These are phyloP conservation scores for Tetheella fluctuosa DNA, from an alignment of 2,888 invertebrate genomes.

Conservation along the genomic window DNA sequence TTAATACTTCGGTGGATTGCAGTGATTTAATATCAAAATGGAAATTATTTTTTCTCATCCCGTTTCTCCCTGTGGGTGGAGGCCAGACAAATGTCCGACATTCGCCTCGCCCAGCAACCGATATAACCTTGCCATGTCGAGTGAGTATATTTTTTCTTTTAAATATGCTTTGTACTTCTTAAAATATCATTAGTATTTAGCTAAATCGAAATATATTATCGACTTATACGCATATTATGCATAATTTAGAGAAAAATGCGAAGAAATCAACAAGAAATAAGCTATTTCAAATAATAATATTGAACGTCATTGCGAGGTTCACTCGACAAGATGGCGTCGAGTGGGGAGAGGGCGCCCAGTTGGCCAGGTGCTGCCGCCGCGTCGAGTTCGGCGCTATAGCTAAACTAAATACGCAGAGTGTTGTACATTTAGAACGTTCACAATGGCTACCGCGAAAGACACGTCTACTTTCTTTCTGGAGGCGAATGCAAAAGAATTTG, in stretches of 20 bases:
- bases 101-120: slow-evolving; percentile 75
- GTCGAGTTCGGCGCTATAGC: slow-evolving; percentile 84
- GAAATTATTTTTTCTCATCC: slow-evolving; percentile 70
- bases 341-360: slow-evolving; percentile 84
- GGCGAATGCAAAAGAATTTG: slow-evolving; percentile 94
- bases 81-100: slow-evolving; percentile 80
- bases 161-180: slow-evolving; percentile 34
- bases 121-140: slow-evolving; percentile 79
- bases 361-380: slow-evolving; percentile 85
- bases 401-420: slow-evolving; percentile 82
- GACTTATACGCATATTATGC: slow-evolving; percentile 27
- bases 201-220: slow-evolving; percentile 22
- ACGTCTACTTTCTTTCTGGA: slow-evolving; percentile 97
- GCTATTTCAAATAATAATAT: slow-evolving; percentile 75
- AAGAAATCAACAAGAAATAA: slow-evolving; percentile 52
- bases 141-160: slow-evolving; percentile 76
- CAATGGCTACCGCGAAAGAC: slow-evolving; percentile 94
- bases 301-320: slow-evolving; percentile 79
- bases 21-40: slow-evolving; percentile 63
- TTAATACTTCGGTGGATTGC: slow-evolving; percentile 57
- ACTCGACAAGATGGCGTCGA: slow-evolving; percentile 81
- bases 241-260: slow-evolving; percentile 34
- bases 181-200: slow-evolving; percentile 24
- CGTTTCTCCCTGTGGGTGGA: slow-evolving; percentile 75
- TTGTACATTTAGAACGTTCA: slow-evolving; percentile 85